These are phyloP conservation scores for Actinemys pallida DNA, from an alignment of 2,113 vertebrate species.

Conservation along the genomic window DNA sequence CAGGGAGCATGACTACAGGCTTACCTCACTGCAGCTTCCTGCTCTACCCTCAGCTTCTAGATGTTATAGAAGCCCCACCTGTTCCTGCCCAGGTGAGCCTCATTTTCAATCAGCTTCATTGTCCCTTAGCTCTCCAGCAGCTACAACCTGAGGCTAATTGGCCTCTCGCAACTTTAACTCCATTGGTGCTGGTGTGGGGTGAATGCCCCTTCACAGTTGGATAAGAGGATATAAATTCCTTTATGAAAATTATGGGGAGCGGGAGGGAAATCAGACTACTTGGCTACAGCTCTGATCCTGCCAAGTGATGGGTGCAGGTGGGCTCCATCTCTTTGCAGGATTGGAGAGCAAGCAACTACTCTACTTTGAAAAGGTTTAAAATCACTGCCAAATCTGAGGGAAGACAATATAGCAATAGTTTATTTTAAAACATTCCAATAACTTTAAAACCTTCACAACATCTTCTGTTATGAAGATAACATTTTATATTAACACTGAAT, in stretches of 20 bases:
- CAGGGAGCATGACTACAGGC: background rate
- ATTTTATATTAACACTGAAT: background rate
- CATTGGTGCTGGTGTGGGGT: too few relatives aligned
- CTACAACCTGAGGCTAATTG: too few relatives aligned
- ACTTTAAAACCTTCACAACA: background rate
- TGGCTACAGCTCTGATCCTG: background rate
- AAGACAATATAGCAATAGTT: background rate
- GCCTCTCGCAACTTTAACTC: too few relatives aligned
- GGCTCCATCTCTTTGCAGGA: background rate
- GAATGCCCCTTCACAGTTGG: too few relatives aligned
- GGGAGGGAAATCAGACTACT: background rate
- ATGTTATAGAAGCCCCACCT: background rate
- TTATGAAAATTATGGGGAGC: fast-evolving
- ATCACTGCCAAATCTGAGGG: background rate
- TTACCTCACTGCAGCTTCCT: background rate
- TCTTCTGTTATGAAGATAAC: background rate
- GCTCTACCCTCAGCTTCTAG: background rate
- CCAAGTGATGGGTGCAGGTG: background rate
- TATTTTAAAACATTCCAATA: background rate
- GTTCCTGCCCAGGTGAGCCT: background rate
- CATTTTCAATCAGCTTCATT: background rate
- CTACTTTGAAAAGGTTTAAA: background rate
- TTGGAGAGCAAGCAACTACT: background rate
- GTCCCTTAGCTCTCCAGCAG: too few relatives aligned
- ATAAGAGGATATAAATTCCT: background rate